Evolutionary conservation across 2,113 vertebrate species (phyloP), one percentile per base, ranked within the genome.

Genomic region (Ceratotherium simum): DNA sequence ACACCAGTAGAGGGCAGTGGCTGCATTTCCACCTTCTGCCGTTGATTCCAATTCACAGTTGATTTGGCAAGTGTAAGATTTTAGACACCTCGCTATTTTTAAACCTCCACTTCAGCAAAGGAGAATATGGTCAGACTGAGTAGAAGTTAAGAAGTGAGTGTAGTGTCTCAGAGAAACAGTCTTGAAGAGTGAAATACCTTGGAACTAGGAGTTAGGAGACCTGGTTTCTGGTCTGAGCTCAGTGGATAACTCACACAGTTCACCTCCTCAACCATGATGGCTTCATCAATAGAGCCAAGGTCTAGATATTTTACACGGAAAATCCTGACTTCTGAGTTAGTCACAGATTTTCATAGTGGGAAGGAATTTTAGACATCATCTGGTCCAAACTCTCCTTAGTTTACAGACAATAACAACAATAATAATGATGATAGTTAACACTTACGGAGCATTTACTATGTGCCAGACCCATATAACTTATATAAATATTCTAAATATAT

Each of bases 1-100:
- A 0, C 0, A 31, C 80, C 98, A 95, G 95, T 60, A 98, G 98
- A 96, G 98, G 97, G 97, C 97, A 98, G 96, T 80, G 56, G 83
- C 83, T 82, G 64, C 96, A 76, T 96, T 90, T 82, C 25, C 67
- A 94, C 56, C 64, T 87, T 27, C 14, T 25, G 72, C 48, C 25
- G 96, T 73, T 58, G 62, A 76, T 60, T 64, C 39, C 39, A 51
- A 39, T 25, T 95, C 91, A 85, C 11, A 18, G 36, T 51, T 36
- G 67, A 91, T 83, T 48, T 56, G 85, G 54, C 62, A 89, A 88
- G n/a, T 62, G 54, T 62, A 65, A 91, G 82, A 69, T 92, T 73
- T 95, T 36, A 96, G 85, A 89, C 46, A 75, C 33, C 46, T 90
- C 10, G 73, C 85, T 93, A 60, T 93, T 92, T 96, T 87, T 70